Evolutionary conservation across 92 coral and sea anemone species (phyloP).

Genomic region (Montipora capitata): DNA sequence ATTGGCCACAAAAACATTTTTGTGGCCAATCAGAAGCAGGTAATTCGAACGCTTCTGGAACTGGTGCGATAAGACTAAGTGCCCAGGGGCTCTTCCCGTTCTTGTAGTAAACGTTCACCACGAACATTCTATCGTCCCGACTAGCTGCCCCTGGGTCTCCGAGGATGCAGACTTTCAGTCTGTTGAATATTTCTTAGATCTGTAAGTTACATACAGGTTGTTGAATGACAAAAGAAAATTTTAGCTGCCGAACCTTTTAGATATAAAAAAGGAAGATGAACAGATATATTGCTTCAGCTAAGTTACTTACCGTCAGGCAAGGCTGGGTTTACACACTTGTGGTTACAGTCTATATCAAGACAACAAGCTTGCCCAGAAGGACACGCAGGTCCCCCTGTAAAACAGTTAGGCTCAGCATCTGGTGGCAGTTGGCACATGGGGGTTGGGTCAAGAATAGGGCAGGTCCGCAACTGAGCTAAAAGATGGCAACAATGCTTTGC

Average conservation of each 20-base stretch:
- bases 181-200: too few species aligned
- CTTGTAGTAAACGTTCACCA: too few species aligned
- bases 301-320: conserved; percentile 19
- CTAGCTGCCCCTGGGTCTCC: too few species aligned
- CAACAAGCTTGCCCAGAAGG: conserved; percentile 32
- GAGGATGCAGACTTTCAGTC: too few species aligned
- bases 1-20: too few species aligned
- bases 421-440: conserved; percentile 13
- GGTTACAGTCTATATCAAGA: conserved; percentile 31
- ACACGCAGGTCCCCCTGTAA: conserved; percentile 39
- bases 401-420: conserved; percentile 26
- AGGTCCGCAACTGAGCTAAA: conserved; percentile 7
- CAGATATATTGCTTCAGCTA: not conserved
- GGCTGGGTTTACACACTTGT: conserved; percentile 37
- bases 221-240: too few species aligned
- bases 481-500: not conserved
- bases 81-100: too few species aligned
- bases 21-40: too few species aligned
- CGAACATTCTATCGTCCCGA: too few species aligned
- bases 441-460: conserved; percentile 24
- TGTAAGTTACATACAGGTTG: too few species aligned
- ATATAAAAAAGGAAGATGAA: not conserved
- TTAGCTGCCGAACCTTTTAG: not conserved
- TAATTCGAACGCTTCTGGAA: too few species aligned
- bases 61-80: too few species aligned